Base-by-base conservation (phyloP, 1,140 invertebrate species). In the Atta cephalotes region DNA sequence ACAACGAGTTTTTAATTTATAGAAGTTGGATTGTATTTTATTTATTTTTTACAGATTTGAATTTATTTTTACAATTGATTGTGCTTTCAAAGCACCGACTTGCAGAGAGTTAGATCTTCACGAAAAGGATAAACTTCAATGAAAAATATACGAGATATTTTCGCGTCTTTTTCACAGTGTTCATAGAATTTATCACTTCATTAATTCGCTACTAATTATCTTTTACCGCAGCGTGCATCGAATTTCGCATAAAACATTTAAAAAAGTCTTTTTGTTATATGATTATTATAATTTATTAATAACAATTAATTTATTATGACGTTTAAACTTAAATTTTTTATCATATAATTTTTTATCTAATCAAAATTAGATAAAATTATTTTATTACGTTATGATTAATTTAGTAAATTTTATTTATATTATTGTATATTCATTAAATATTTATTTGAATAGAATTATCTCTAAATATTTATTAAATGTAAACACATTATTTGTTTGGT, bases 261-360 rank as follows among this genome's bases (percentile, higher is more conserved):
- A 71, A 53, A 25, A 18, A 28, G 3, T 18, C 4, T 51, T 51
- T 71, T 71, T n/a, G 3, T 53, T 25, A 21, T 45, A n/a, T 39
- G 45, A 68, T 68, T 68, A 68, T 21, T 49, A 25, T 12, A 60
- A 60, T 3, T 68, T 21, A 21, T 0, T 35, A 35, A 35, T 35
- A 35, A 35, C 0, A 68, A 68, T 74, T 35, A 74, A 74, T 31
- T 74, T 72, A 72, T 58, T 74, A 14, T 56, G 14, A 71, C 7
- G 5, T 71, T 51, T 25, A 72, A 53, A 31, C 4, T 0, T 3
- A 31, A 72, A 53, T 28, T 31, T 51, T 51, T 16, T 1, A 53
- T 71, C 18, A 16, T 12, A 12, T 1, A 56, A 35, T 53, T 53
- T 35, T 58, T 58, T 31, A 31, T n/a, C n/a, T 14, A 21, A 66